A percentile compares a stretch with the other conserved stretches of the same genome.
Evolutionary conservation across 2,113 vertebrate species (phyloP).

Genomic region (Lagopus muta): DNA sequence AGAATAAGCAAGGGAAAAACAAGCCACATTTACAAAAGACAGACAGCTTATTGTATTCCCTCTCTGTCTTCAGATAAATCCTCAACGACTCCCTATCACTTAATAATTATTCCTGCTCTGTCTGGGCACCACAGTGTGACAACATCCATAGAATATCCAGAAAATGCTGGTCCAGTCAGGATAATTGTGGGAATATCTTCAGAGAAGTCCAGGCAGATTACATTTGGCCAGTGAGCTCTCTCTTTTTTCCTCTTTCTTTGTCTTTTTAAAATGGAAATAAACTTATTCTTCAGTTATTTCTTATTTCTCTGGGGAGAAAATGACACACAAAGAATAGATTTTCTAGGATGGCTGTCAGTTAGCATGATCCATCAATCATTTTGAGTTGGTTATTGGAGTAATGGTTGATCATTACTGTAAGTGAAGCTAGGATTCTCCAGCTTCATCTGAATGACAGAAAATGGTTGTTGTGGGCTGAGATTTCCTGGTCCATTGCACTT

Average conservation of each 20-base stretch:
- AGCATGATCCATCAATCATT: constrained; percentile 41
- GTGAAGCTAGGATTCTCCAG: background rate
- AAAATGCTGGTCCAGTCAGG: background rate
- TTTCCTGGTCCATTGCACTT: background rate
- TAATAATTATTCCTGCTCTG: background rate
- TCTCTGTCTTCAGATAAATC: background rate
- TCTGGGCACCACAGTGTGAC: background rate
- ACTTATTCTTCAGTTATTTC: background rate
- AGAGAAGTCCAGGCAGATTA: background rate
- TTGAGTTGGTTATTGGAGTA: constrained; percentile 4
- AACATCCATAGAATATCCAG: background rate
- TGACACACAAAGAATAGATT: constrained; percentile 13
- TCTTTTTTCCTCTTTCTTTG: background rate
- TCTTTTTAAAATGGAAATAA: background rate
- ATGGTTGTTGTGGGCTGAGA: background rate
- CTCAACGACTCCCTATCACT: background rate
- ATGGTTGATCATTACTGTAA: constrained; percentile 17
- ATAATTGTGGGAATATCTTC: background rate
- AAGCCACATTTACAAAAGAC: background rate
- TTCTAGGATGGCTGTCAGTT: constrained; percentile 33
- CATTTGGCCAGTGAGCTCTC: background rate
- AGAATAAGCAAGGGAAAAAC: background rate
- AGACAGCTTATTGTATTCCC: background rate
- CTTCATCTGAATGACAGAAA: background rate
- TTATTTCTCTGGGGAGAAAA: background rate